Conservation (phyloP, 2,888 invertebrate genomes). For the Chalcosyrphus nemorum region DNA sequence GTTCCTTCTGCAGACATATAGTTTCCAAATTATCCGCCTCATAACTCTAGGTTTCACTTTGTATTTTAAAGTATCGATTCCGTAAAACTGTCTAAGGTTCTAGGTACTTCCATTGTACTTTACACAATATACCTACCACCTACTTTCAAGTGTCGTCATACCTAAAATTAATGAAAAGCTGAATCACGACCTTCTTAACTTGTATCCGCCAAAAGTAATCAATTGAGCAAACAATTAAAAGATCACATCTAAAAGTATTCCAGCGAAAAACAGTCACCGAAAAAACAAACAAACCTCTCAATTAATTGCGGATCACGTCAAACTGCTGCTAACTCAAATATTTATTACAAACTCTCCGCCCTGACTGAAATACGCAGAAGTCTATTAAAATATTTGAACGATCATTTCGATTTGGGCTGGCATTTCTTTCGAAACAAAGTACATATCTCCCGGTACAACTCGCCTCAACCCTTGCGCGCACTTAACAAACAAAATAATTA, state of each 20-base stretch:
- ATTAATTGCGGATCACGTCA: constrained; percentile 32
- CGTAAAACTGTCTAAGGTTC: too few relatives aligned
- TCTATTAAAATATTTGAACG: constrained; percentile 47
- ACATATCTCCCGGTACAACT: background rate
- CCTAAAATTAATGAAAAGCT: too few relatives aligned
- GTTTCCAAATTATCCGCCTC: too few relatives aligned
- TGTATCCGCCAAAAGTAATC: background rate
- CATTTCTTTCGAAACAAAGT: background rate
- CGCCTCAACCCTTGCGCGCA: constrained; percentile 38
- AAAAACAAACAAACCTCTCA: constrained; percentile 13
- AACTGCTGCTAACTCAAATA: constrained; percentile 51
- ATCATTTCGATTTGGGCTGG: background rate
- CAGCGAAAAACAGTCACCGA: background rate
- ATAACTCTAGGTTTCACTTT: too few relatives aligned
- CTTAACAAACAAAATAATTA: constrained; percentile 43
- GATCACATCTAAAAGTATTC: background rate
- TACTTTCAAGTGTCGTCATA: too few relatives aligned
- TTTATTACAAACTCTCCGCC: background rate
- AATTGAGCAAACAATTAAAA: constrained; percentile 13
- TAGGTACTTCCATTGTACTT: too few relatives aligned
- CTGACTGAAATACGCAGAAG: constrained; percentile 5
- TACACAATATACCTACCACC: too few relatives aligned
- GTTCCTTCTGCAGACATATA: too few relatives aligned
- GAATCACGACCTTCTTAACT: background rate
- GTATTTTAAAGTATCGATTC: too few relatives aligned